Evolutionary conservation across 2,113 vertebrate genomes (phyloP).

Genomic region (Carlito syrichta): DNA sequence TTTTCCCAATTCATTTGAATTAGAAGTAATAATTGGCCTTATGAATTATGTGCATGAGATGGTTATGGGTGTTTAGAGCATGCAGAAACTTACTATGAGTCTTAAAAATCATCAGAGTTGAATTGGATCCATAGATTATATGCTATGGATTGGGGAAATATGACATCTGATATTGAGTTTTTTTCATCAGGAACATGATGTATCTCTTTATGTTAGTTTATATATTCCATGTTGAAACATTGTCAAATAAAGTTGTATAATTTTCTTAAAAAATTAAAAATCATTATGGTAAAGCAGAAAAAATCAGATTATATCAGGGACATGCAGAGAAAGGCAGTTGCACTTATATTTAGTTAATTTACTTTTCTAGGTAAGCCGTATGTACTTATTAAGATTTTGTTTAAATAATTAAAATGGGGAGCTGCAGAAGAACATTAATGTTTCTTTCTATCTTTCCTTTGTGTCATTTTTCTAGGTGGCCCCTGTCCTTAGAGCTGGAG

Average conservation of each 20-base stretch:
- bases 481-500: neutral
- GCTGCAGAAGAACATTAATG: neutral
- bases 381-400: neutral
- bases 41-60: neutral
- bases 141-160: too few relatives aligned
- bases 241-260: too few relatives aligned
- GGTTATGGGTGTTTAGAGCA: neutral
- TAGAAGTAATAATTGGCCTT: neutral
- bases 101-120: neutral
- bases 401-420: neutral
- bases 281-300: neutral
- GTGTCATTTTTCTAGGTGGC: neutral
- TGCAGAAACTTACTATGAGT: neutral
- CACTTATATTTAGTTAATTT: neutral
- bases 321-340: neutral
- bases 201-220: too few relatives aligned
- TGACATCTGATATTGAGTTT: too few relatives aligned
- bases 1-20: constrained; percentile 13
- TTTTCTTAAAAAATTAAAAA: too few relatives aligned
- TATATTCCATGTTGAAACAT: too few relatives aligned
- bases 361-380: neutral
- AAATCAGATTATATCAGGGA: neutral
- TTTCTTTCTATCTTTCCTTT: neutral
- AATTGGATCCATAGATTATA: too few relatives aligned
- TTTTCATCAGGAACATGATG: too few relatives aligned